These are phyloP conservation scores for Tetragonisca angustula DNA, from an alignment of 2,888 invertebrate genomes.

Conservation along the genomic window DNA sequence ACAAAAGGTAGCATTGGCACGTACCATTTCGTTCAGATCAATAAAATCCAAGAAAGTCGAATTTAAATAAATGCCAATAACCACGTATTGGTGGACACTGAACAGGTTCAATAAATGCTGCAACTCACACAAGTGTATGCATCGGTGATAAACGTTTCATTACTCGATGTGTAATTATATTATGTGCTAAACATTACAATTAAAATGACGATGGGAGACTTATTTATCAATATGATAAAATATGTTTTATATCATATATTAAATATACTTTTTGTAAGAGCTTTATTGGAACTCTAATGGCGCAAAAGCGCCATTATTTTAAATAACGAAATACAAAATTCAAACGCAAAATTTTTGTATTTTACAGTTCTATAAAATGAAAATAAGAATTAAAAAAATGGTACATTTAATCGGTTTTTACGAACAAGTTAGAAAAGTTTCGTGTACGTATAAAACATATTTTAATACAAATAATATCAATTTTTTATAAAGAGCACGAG, in stretches of 20 bases:
- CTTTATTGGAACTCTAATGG: no score
- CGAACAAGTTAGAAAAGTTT: not conserved
- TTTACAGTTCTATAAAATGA: not conserved
- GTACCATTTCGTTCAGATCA: conserved; percentile 42
- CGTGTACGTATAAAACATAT: not conserved
- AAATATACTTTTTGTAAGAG: no score
- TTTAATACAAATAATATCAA: conserved; percentile 8
- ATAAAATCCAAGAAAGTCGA: not conserved
- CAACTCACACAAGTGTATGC: not conserved
- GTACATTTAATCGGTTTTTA: not conserved
- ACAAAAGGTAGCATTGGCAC: conserved; percentile 1
- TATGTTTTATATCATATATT: not conserved
- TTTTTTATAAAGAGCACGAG: conserved; percentile 13
- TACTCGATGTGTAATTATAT: not conserved
- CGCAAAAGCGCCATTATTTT: no score
- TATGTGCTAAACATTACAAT: not conserved
- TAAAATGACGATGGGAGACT: not conserved
- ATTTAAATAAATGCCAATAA: not conserved
- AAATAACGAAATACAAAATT: no score
- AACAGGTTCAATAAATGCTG: not conserved
- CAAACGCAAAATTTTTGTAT: not conserved
- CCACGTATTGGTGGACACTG: not conserved
- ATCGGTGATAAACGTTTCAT: not conserved
- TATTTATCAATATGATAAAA: not conserved
- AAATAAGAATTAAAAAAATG: not conserved